Evolutionary conservation across 2,888 invertebrate genomes (phyloP), one percentile per base, ranked within the genome.

Genomic region (Prosapia bicincta): DNA sequence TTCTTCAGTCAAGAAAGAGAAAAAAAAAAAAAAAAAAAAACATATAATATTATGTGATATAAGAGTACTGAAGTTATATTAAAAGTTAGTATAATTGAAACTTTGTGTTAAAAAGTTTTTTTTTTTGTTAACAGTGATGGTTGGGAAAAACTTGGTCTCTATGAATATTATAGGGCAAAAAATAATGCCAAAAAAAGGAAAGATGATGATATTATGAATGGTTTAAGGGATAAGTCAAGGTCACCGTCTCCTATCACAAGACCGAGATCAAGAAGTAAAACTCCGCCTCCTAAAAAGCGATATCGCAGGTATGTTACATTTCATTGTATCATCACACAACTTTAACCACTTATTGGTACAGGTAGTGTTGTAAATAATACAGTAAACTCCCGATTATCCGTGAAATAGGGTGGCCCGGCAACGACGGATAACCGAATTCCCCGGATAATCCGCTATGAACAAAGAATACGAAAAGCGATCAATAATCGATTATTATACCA

Each of bases 141-240:
- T 30, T 99, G 99, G 99, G 99, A 99, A 85, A 97, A 97, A 85
- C 88, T 98, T 83, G 98, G 97, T 78, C 88, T 99, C 74, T 98
- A 97, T 85, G 99, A 99, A 86, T 99, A 97, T 86, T 98, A 96
- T 86, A 96, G 97, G 86, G 96, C 97, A 6, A 99, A 99, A 86
- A 95, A 96, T 85, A 90, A 92, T 77, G 96, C 97, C 1, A 91
- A 92, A 80, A 95, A 95, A 83, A 91, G 93, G 83, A 96, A 96
- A 83, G 94, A 96, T 82, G 94, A 95, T 79, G 93, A 93, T 73
- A 90, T 96, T 75, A 87, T 88, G 24, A 88, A 89, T 72, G 95
- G 95, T 20, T 85, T 92, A 25, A 90, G 92, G 83, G 90, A 83
- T 24, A 82, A 80, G 82, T 94, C 95, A 0, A 89, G 90, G 80